Percentiles rank a stretch among this genome's conserved stretches.
Conservation (phyloP, 2,113 vertebrate genomes). For the Psophia crepitans region DNA sequence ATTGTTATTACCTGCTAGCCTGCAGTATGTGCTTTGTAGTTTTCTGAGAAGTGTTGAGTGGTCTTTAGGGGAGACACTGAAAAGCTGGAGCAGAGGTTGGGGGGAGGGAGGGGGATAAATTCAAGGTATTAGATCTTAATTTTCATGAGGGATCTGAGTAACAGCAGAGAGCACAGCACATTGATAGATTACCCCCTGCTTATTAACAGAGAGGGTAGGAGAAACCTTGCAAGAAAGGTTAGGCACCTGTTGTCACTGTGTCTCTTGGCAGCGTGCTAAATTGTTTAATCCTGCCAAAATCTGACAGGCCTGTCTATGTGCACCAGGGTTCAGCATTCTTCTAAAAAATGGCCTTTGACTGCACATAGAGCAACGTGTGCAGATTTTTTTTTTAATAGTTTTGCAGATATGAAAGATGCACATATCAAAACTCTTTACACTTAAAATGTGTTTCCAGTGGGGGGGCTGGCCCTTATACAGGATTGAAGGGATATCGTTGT, state of each 20-base stretch:
- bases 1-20: neutral
- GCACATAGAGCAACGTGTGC: fast-evolving
- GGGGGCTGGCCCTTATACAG: neutral
- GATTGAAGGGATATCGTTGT: fast-evolving
- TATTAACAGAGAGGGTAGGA: neutral
- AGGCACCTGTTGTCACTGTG: neutral
- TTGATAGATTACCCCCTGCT: neutral
- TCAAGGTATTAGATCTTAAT: neutral
- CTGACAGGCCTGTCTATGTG: neutral
- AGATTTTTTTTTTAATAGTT: too few relatives aligned
- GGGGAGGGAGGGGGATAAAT: too few relatives aligned
- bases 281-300: neutral
- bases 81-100: neutral
- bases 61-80: neutral
- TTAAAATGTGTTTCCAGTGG: neutral
- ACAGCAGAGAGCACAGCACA: neutral
- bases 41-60: neutral
- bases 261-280: neutral
- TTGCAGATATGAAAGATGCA: neutral
- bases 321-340: neutral
- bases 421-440: neutral
- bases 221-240: neutral
- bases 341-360: neutral
- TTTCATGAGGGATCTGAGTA: neutral
- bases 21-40: neutral